A percentile compares a stretch with the other conserved stretches of the same genome.
These are phyloP conservation scores for Propithecus perrieri DNA, from an alignment of 2,797 vertebrate genomes.

Conservation along the genomic window DNA sequence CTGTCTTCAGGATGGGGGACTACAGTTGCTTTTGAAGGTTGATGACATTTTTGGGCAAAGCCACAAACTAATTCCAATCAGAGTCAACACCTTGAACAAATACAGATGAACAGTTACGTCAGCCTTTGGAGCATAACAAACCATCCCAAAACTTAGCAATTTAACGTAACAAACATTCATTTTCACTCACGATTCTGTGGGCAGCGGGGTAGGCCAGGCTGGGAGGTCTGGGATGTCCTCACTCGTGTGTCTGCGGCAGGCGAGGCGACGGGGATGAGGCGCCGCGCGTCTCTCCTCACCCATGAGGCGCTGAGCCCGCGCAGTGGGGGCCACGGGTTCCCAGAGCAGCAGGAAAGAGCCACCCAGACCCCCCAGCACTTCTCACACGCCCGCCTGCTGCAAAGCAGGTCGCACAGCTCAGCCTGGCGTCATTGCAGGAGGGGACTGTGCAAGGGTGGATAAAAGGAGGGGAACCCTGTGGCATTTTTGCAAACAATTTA, in stretches of 20 bases:
- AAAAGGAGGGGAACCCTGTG: neutral
- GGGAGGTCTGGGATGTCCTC: neutral
- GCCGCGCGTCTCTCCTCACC: neutral
- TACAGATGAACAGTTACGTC: neutral
- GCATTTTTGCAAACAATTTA: neutral
- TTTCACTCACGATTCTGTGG: neutral
- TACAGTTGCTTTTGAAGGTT: neutral
- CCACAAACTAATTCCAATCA: neutral
- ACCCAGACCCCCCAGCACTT: neutral
- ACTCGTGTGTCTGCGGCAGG: neutral
- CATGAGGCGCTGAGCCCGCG: accelerated
- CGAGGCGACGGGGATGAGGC: neutral
- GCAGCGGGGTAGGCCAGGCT: neutral
- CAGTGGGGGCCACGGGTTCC: neutral
- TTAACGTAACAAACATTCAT: neutral
- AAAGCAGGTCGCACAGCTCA: neutral
- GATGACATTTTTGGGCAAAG: neutral
- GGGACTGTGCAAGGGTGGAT: neutral
- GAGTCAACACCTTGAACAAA: slow-evolving; percentile 38
- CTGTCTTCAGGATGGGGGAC: neutral
- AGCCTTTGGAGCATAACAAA: neutral
- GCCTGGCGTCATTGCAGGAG: neutral
- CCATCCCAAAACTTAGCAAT: neutral
- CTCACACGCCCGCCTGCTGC: neutral
- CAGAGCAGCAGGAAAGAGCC: neutral